A percentile compares a stretch with the other conserved stretches of the same genome.
Evolutionary conservation across 2,797 vertebrate species (phyloP).

Genomic region (Chaetophractus vellerosus): DNA sequence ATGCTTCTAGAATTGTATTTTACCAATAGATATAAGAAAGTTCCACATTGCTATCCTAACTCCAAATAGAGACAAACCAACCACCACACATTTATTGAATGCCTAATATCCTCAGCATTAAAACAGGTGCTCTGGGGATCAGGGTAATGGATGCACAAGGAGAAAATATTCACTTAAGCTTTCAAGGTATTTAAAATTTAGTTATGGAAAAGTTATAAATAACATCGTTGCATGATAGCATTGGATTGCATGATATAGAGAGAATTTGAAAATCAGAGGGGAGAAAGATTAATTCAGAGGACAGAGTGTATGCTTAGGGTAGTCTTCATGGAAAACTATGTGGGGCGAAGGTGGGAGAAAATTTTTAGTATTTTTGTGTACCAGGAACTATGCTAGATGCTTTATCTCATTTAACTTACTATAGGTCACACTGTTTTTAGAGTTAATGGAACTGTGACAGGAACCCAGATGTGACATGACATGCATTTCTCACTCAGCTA

Average conservation of each 20-base stretch:
- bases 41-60: not conserved
- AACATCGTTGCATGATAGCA: not conserved
- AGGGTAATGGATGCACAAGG: not conserved
- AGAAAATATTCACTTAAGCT: constrained; percentile 41
- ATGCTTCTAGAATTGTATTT: constrained; percentile 36
- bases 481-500: constrained; percentile 43
- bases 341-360: not conserved
- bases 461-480: constrained; percentile 35
- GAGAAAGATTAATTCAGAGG: constrained; percentile 12
- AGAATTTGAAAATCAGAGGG: constrained; percentile 49
- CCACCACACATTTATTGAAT: constrained; percentile 17
- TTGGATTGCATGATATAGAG: not conserved
- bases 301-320: not conserved
- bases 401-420: constrained; percentile 64
- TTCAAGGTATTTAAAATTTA: not conserved
- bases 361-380: not conserved
- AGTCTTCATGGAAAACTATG: constrained; percentile 46
- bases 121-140: not conserved
- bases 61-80: constrained; percentile 59
- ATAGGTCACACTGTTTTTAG: constrained; percentile 9
- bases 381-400: constrained; percentile 29
- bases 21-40: constrained; percentile 9
- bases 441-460: not conserved
- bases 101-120: not conserved
- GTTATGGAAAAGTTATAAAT: not conserved